Base-by-base conservation (phyloP, 2,888 invertebrate species). In the Chrysolina oricalcia region DNA sequence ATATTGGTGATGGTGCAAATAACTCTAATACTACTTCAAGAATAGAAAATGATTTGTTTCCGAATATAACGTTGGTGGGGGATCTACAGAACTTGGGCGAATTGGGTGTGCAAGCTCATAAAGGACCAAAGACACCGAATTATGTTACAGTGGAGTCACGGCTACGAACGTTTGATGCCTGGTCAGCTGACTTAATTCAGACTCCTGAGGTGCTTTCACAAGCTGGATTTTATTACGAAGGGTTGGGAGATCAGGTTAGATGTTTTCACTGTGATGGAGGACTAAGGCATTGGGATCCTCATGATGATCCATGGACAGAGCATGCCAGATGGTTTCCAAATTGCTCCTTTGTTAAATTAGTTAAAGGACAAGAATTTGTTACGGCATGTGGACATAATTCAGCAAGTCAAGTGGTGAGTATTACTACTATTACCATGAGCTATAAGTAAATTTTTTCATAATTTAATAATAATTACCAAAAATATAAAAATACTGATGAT, bases 231-330 rank as follows among this genome's bases (percentile, higher is more conserved):
- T 98, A 94, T 87, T 97, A 96, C 86, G 93, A 92, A 81, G 93
- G 93, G 87, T 89, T 90, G 23, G 92, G 91, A 63, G 95, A 95
- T 87, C 93, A 93, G 89, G 96, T 96, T 41, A 93, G 96, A 72
- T 98, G 98, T 88, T 98, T 97, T 90, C 96, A 96, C 89, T 98
- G 98, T 88, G 97, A 97, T 88, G 97, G 97, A 59, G 97, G 97
- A 0, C 90, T 98, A 65, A 92, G 95, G 80, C 94, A 95, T 86
- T 98, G 98, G 98, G 95, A 97, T 87, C 92, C 93, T 50, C 93
- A 93, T 19, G 98, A 98, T 88, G 94, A 95, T 86, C 97, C 97
- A 0, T 98, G 98, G 97, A 92, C 93, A 70, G 98, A 98, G 86
- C 98, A 98, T 89, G 97, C 97, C 13, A 92, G 94, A 83, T 98